Percentiles rank a stretch among this genome's conserved stretches.
phyloP scores from a whole-genome alignment of 2,113 vertebrate species.

The Podocnemis expansa region DNA sequence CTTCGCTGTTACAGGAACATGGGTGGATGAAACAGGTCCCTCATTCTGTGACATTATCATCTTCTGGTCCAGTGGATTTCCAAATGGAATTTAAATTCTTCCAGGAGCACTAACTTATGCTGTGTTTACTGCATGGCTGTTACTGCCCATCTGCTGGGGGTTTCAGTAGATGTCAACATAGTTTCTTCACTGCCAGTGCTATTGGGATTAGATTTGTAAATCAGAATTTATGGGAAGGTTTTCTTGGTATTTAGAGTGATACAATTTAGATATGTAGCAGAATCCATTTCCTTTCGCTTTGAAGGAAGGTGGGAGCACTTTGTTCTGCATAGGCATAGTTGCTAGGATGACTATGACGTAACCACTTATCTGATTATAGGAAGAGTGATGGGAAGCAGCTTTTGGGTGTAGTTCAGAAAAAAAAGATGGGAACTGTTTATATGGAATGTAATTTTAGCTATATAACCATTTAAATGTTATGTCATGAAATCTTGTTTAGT shows the following conservation, averaged over 20 bases:
- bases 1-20: rapidly evolving
- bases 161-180: neutral
- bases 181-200: neutral
- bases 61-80: neutral
- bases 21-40: neutral
- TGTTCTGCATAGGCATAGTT: neutral
- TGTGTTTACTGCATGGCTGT: neutral
- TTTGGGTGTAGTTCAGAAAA: conserved; percentile 37
- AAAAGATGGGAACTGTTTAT: neutral
- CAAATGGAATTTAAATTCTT: neutral
- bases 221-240: neutral
- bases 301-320: neutral
- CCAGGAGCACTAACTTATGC: neutral
- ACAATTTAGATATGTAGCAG: neutral
- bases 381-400: neutral
- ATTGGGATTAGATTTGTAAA: neutral
- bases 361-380: neutral
- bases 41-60: neutral
- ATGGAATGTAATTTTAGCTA: neutral
- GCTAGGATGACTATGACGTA: neutral
- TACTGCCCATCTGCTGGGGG: neutral
- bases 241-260: neutral
- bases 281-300: neutral
- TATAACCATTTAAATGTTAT: neutral
- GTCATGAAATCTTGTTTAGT: neutral